phyloP scores from a whole-genome alignment of 2,888 invertebrate species.

The Drosophila mulleri region DNA sequence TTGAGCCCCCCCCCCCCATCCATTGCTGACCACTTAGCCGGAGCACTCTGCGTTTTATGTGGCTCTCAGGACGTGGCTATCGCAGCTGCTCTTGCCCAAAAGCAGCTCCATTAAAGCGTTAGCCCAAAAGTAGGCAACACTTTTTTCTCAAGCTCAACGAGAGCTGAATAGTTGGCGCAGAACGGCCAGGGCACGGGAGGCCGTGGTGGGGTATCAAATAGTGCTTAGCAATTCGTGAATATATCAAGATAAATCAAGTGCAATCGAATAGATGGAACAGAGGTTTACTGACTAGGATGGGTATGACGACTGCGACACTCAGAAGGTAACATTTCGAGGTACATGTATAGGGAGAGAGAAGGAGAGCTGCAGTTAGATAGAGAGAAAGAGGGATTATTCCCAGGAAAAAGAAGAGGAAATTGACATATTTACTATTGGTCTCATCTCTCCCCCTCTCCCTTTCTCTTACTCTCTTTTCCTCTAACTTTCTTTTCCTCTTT shows the following conservation, averaged over 20 bases:
- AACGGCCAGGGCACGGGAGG: not conserved
- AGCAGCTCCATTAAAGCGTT: conserved; percentile 25
- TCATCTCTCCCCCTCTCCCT: too few relatives aligned
- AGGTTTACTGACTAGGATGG: not conserved
- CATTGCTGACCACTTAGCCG: conserved; percentile 22
- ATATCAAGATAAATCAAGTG: not conserved
- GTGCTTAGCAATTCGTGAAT: not conserved
- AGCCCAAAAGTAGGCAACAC: conserved; percentile 36
- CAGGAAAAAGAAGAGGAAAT: not conserved
- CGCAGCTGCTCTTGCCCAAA: not conserved
- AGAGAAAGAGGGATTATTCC: too few relatives aligned
- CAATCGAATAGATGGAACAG: not conserved
- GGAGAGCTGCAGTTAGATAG: not conserved
- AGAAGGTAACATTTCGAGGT: not conserved
- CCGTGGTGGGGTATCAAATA: not conserved
- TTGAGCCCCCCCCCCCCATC: conserved; percentile 1
- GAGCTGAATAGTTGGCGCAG: not conserved
- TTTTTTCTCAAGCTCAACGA: conserved; percentile 16
- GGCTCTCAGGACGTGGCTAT: conserved; percentile 43
- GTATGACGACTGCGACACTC: not conserved
- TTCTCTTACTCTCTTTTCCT: too few relatives aligned
- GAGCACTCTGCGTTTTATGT: conserved; percentile 49
- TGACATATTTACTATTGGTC: too few relatives aligned
- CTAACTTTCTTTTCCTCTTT: too few relatives aligned
- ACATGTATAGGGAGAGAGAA: not conserved